Conservation (phyloP, 2,113 vertebrate genomes). For the Saccopteryx bilineata region DNA sequence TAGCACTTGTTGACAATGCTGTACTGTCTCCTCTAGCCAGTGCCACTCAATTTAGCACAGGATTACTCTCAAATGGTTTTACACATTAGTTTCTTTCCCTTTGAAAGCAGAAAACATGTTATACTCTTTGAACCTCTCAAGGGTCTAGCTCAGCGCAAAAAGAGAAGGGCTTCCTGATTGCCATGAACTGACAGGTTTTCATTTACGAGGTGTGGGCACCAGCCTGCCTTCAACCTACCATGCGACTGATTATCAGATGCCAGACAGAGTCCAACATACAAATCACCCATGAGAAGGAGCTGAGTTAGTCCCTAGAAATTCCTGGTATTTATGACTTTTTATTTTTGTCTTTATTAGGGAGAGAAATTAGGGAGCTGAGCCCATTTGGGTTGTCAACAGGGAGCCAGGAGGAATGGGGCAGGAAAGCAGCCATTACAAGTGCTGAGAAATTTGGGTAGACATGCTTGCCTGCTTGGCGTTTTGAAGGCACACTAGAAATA, state of each 20-base stretch:
- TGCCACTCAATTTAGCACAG: not conserved
- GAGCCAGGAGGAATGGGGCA: not conserved
- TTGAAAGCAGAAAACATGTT: not conserved
- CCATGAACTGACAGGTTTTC: not conserved
- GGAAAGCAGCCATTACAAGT: slow-evolving; percentile 34
- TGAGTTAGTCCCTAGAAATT: slow-evolving; percentile 70
- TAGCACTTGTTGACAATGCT: not conserved
- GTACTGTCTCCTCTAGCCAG: not conserved
- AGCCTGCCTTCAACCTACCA: not conserved
- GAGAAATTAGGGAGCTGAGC: slow-evolving; percentile 64
- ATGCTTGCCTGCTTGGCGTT: not conserved
- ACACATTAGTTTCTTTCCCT: not conserved
- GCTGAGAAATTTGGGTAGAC: slow-evolving; percentile 45
- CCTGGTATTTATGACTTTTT: slow-evolving; percentile 75
- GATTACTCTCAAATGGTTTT: not conserved
- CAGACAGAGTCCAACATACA: slow-evolving; percentile 14
- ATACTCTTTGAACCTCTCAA: not conserved
- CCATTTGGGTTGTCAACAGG: slow-evolving; percentile 57
- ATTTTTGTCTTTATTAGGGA: slow-evolving; percentile 73
- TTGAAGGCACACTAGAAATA: slow-evolving; percentile 42
- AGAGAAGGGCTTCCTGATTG: not conserved
- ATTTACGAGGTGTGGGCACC: not conserved
- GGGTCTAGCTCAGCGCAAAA: not conserved
- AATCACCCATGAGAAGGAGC: slow-evolving; percentile 36
- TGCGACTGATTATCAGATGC: not conserved